Conservation (phyloP, 2,888 invertebrate genomes). For the Apamea monoglypha region DNA sequence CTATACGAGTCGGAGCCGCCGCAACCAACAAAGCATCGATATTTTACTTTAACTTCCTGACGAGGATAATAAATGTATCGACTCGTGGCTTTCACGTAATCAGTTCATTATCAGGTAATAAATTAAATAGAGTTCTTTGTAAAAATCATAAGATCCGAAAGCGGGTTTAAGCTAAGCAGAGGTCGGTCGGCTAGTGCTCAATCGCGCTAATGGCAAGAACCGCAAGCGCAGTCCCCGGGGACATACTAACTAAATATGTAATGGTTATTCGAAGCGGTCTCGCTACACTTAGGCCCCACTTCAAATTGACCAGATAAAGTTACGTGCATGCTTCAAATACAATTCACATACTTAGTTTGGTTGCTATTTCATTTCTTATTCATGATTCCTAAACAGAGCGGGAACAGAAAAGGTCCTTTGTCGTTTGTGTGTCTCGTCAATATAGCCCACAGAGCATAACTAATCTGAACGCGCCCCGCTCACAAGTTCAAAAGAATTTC, state of each 20-base stretch:
- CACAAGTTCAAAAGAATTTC: constrained; percentile 81
- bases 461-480: constrained; percentile 58
- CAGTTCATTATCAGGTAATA: constrained; percentile 36
- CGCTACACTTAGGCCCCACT: constrained; percentile 79
- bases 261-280: constrained; percentile 83
- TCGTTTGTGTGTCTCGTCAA: constrained; percentile 59
- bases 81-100: constrained; percentile 55
- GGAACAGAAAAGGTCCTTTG: constrained; percentile 40
- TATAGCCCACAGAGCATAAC: constrained; percentile 52
- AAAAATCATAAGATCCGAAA: constrained; percentile 69
- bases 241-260: constrained; percentile 87
- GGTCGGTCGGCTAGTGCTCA: constrained; percentile 79
- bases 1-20: constrained; percentile 87
- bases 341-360: constrained; percentile 41
- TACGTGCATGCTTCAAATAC: constrained; percentile 67
- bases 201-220: constrained; percentile 88
- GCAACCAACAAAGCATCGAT: constrained; percentile 84
- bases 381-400: constrained; percentile 13
- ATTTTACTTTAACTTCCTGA: constrained; percentile 80
- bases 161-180: constrained; percentile 63
- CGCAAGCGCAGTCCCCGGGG: constrained; percentile 85
- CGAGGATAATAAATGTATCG: constrained; percentile 65
- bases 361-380: constrained; percentile 37
- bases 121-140: constrained; percentile 49
- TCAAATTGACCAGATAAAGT: constrained; percentile 79